Conservation (phyloP, 2,113 vertebrate species). For the Chascanopsetta lugubris region DNA sequence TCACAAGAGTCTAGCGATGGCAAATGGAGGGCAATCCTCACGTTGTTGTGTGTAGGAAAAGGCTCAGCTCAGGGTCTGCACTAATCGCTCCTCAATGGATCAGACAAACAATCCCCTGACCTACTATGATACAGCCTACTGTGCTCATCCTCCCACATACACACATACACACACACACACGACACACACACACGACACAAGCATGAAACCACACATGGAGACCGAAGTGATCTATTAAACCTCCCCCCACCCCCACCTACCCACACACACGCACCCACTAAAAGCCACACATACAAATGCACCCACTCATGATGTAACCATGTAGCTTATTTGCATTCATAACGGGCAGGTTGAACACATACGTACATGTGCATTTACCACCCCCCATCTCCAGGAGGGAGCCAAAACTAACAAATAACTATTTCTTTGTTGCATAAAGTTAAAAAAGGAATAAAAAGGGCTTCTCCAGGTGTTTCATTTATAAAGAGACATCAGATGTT, state of each 20-base stretch:
- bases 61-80: conserved; percentile 51
- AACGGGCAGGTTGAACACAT: conserved; percentile 25
- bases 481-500: conserved; percentile 22
- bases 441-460: not conserved
- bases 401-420: conserved; percentile 7
- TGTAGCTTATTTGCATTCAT: conserved; percentile 22
- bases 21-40: conserved; percentile 48
- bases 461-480: conserved; percentile 3
- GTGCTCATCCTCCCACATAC: conserved; percentile 19
- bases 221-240: conserved; percentile 38
- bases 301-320: conserved; percentile 34
- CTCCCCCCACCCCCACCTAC: conserved; percentile 3
- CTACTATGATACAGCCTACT: conserved; percentile 63
- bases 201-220: conserved; percentile 28
- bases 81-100: conserved; percentile 74
- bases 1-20: conserved; percentile 36
- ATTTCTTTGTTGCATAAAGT: not conserved
- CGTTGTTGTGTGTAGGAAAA: conserved; percentile 50
- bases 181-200: conserved; percentile 6
- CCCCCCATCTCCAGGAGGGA: not conserved
- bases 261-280: conserved; percentile 8
- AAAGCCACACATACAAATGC: conserved; percentile 33
- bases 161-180: not conserved
- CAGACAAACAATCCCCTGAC: conserved; percentile 76
- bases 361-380: conserved; percentile 7